A percentile compares a stretch with the other conserved stretches of the same genome.
Evolutionary conservation across 2,888 invertebrate species (phyloP).

Genomic region (Eupithecia pulchellata): DNA sequence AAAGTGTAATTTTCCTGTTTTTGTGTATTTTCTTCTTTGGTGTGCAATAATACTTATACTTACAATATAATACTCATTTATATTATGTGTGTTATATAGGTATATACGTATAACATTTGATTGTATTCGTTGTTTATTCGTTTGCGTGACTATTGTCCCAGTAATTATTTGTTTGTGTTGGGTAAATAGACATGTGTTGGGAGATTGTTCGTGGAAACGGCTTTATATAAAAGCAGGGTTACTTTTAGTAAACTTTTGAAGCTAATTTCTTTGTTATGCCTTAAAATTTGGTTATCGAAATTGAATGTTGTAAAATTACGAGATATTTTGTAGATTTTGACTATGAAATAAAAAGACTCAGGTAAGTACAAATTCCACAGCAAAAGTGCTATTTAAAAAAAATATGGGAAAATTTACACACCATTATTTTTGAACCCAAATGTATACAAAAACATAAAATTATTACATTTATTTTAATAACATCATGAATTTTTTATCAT

Average conservation of each 20-base stretch:
- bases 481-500: too few species aligned
- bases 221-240: neutral
- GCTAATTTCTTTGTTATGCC: neutral
- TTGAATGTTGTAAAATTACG: neutral
- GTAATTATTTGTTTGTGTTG: conserved; percentile 22
- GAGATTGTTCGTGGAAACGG: neutral
- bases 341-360: neutral
- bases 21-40: too few species aligned
- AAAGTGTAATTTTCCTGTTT: too few species aligned
- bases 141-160: conserved; percentile 26
- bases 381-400: neutral
- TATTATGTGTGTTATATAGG: neutral
- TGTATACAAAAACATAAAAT: too few species aligned
- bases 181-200: neutral
- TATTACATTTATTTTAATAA: too few species aligned
- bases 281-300: neutral
- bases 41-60: neutral
- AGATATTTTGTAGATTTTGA: neutral
- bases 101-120: conserved; percentile 24
- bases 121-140: conserved; percentile 31
- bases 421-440: neutral
- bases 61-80: neutral
- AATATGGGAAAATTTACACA: neutral
- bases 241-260: neutral
- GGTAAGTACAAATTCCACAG: neutral